Evolutionary conservation across 2,888 invertebrate genomes (phyloP), one percentile per base, ranked within the genome.

Genomic region (Drosophila paramelanica): DNA sequence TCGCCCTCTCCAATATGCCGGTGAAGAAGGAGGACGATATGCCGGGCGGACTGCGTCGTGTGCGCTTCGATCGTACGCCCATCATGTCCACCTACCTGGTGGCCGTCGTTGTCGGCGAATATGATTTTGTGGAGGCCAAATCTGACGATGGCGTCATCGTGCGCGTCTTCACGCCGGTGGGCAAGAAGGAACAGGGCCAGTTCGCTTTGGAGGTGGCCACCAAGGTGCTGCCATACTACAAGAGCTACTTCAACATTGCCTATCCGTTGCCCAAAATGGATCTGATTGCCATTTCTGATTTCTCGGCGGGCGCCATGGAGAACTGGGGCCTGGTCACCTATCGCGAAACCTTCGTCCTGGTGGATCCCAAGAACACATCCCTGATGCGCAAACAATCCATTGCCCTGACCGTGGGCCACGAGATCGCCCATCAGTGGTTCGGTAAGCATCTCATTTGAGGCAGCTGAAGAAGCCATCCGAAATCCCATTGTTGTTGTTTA

Each of bases 381-480:
- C 95, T 97, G 4, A 95, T 95, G 61, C 94, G 96, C 53, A 95
- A 96, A 81, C 97, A 98, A 90, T 96, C 95, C 93, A 96, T 98
- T 83, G 98, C 98, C 0, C 92, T 98, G 20, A 97, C 98, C 0
- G 96, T 97, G 27, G 96, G 96, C 0, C 99, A 99, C 92, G 99
- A 99, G 92, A 93, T 99, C 52, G 98, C 98, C 3, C 99, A 99
- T 92, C 98, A 98, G 92, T 99, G 99, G 99, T 99, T 99, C 93
- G 99, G 99, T 91, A 80, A 75, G 81, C 52, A 51, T 2, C 1
- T 33, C 8, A 25, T n/a, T 11, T 0, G 0, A 10, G 20, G 6
- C 23, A 23, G n/a, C 0, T 36, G 1, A 8, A 11, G 17, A 45
- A 43, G 20, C 1, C 36, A 20, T 38, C 13, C 4, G 23, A 6